Base-by-base conservation (phyloP, 2,113 vertebrate species). In the Gnathonemus echidnorhynchus region DNA sequence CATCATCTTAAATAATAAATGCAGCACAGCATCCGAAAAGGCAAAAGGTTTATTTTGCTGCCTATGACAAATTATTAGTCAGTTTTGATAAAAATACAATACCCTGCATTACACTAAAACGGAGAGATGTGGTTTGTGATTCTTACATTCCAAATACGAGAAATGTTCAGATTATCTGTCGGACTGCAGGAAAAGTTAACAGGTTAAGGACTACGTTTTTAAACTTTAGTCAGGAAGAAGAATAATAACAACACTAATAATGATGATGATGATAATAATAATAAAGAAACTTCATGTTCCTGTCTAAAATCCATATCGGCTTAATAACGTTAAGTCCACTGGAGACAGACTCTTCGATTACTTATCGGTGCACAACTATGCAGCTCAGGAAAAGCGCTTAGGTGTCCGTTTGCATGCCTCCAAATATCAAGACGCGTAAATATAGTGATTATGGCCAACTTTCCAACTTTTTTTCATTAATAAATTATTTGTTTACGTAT, bases 401-500 rank as follows among this genome's bases (percentile, higher is more conserved):
- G 21, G 21, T 42, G 39, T 80, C 19, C 1, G 35, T 80, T 80
- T 48, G 83, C 21, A n/a, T 42, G 83, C 24, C 42, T 85, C 45
- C 19, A 39, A 5, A 4, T n/a, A 48, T 48, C 21, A 45, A 45
- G 42, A 48, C 39, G 83, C 46, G 39, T 48, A 85, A 85, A 45
- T 45, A n/a, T n/a, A n/a, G 46, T 48, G 15, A 9, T 85, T 21
- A 85, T 48, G 39, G 35, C 45, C 21, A 85, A 85, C 42, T 46
- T 45, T 48, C 42, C 39, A 85, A 85, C 83, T 48, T 85, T 85
- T 56, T 80, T 42, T 3, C 27, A 48, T 85, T n/a, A 85, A 85
- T 85, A 48, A 85, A 45, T 85, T 85, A 45, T 48, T 45, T 85
- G 83, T 85, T 85, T 85, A 85, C 83, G 83, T 48, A 11, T 48